Base-by-base conservation (phyloP, 2,797 vertebrate genomes). In the Urophycis tenuis region DNA sequence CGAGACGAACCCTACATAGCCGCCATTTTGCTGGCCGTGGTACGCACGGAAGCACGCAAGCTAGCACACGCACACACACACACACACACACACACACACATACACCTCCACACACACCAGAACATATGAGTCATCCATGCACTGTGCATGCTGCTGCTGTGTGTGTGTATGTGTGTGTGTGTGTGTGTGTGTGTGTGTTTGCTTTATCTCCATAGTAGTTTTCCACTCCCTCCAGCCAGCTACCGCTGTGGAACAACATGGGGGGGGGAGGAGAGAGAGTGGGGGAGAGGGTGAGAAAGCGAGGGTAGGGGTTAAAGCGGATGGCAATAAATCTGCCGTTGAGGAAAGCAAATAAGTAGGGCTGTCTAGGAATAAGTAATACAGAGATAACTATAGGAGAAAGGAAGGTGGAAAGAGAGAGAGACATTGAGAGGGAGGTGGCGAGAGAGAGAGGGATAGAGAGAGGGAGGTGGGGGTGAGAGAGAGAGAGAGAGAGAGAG, bases 191-290 rank as follows among this genome's bases (percentile, higher is more conserved):
- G 67, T 90, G 78, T 85, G 83, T 87, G 83, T 85, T 32, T 64
- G 82, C 79, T 76, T 77, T 33, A 74, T 82, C 85, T 87, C 76
- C 79, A 79, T 78, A 84, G 85, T 80, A 80, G 70, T 87, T 90
- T 90, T 90, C 87, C 88, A 86, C 84, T 83, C 79, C 9, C 2
- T 1, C 49, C 86, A 87, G 89, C 88, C 88, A 88, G 82, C 80
- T 73, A 81, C 80, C 74, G 80, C 79, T 8, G n/a, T 5, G 10
- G 33, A 81, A 14, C 74, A 22, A 14, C 75, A 22, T 17, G 19
- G 4, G 4, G 45, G 45, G 3, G 19, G 7, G 45, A 49, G 45
- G 45, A 49, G 45, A 49, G 15, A 4, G 45, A 22, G 17, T 0
- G 17, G 45, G 17, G 19, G 45, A 49, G 45, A 49, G 45, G 15